Evolutionary conservation across 2,888 invertebrate species (phyloP), one percentile per base, ranked within the genome.

Genomic region (Dione vanillae): DNA sequence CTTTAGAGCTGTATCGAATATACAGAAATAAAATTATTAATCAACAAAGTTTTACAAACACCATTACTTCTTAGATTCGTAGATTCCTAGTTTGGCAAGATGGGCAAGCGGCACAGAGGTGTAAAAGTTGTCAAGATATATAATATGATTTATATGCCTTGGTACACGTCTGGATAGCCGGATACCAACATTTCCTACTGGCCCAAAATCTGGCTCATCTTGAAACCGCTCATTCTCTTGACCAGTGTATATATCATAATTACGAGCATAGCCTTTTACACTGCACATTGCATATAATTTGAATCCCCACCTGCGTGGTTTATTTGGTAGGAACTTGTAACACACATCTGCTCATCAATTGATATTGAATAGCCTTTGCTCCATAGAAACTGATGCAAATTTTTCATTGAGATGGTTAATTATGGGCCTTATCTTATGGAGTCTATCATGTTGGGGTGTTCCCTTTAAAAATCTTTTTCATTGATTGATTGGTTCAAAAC

Each of bases 261-360:
- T 62, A 40, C 47, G 45, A 14, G 47, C 62, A 62, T 47, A 62
- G 20, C 37, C 49, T 16, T 45, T 35, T 45, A 62, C n/a, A 62
- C 35, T 62, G 9, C 65, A 65, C 11, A 65, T 16, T 19, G 52
- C 19, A 49, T 49, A 64, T 16, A 61, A 43, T 20, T 61, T 61
- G 61, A 61, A 61, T 43, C 41, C 45, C 20, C 45, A 27, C 14
- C 27, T 64, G 27, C 51, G 64, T 14, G 49, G 64, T 47, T 49
- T 49, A 64, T 64, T 64, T n/a, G 47, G 49, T 11, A 43, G n/a
- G 27, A 16, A 47, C 75, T 75, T 12, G 75, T 75, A n/a, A 73
- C 58, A 65, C 75, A 75, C 74, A 76, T 75, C 51, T 76, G 75
- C 51, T 76, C 74, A 58, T 75, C 76, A 11, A 75, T 20, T n/a